phyloP scores from a whole-genome alignment of 2,797 vertebrate genomes.

The Amblyopsis hoosieri region DNA sequence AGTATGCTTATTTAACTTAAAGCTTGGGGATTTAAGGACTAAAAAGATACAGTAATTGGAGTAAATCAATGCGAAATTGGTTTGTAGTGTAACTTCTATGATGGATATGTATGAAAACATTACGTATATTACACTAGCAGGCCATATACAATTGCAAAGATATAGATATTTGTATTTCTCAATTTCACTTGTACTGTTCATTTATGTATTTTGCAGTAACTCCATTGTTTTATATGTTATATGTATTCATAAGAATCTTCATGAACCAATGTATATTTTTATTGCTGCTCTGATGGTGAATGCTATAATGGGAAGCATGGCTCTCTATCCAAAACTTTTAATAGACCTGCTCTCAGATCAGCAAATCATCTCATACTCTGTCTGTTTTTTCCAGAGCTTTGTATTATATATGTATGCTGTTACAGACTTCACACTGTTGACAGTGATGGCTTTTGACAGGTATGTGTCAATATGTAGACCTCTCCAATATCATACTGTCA shows the following conservation, averaged over 20 bases:
- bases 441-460: too few relatives aligned
- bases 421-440: too few relatives aligned
- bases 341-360: conserved; percentile 22
- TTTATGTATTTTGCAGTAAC: conserved; percentile 46
- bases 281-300: conserved; percentile 22
- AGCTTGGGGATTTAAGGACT: too few relatives aligned
- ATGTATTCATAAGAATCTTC: conserved; percentile 36
- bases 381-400: conserved; percentile 20
- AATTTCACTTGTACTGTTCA: conserved; percentile 20
- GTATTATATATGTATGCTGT: background rate
- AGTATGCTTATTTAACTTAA: too few relatives aligned
- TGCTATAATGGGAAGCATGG: conserved; percentile 13
- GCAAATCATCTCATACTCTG: conserved; percentile 11
- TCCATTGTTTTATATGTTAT: conserved; percentile 31
- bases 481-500: too few relatives aligned
- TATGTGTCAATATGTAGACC: too few relatives aligned
- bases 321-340: conserved; percentile 33
- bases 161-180: conserved; percentile 51
- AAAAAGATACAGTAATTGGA: too few relatives aligned
- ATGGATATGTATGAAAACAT: conserved; percentile 10
- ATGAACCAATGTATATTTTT: conserved; percentile 56
- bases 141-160: conserved; percentile 32
- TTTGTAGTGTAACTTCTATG: too few relatives aligned
- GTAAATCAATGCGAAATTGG: too few relatives aligned
- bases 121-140: conserved; percentile 42